A percentile compares a stretch with the other conserved stretches of the same genome.
These are phyloP conservation scores for Psococerastis gibbosa DNA, from an alignment of 2,888 invertebrate species.

Conservation along the genomic window DNA sequence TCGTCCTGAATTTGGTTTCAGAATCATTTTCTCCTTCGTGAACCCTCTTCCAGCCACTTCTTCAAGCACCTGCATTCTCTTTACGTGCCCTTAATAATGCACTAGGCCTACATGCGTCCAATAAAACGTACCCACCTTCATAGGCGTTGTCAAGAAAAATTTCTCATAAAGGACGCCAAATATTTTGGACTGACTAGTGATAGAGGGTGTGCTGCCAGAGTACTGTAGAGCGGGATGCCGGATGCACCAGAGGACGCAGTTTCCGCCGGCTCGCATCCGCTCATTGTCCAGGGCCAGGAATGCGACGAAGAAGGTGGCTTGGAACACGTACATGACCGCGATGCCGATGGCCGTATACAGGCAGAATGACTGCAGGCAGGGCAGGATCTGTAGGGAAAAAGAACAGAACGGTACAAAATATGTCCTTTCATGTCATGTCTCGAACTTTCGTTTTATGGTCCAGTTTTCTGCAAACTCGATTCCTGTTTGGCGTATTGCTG, in stretches of 20 bases:
- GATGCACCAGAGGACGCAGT: constrained; percentile 47
- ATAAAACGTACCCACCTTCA: too few relatives aligned
- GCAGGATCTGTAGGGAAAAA: constrained; percentile 41
- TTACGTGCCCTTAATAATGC: too few relatives aligned
- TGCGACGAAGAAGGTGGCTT: constrained; percentile 65
- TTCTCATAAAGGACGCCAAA: constrained; percentile 42
- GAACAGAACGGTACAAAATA: constrained; percentile 7
- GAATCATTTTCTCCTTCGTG: too few relatives aligned
- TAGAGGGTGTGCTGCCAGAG: too few relatives aligned
- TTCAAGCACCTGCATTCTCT: too few relatives aligned
- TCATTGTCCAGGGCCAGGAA: constrained; percentile 51
- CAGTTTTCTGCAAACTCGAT: background rate
- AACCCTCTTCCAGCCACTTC: too few relatives aligned
- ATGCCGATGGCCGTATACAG: constrained; percentile 62
- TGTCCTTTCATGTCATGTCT: constrained; percentile 4
- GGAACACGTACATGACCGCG: constrained; percentile 51
- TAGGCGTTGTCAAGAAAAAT: constrained; percentile 41
- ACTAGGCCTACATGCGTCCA: too few relatives aligned
- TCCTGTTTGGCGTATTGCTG: too few relatives aligned
- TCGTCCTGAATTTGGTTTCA: too few relatives aligned
- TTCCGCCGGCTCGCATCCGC: constrained; percentile 40
- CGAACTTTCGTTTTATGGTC: background rate
- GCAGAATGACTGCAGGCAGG: constrained; percentile 64
- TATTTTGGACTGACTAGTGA: constrained; percentile 35
- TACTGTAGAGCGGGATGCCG: constrained; percentile 38